Conservation (phyloP, 1,140 invertebrate genomes). For the Platyura marginata region DNA sequence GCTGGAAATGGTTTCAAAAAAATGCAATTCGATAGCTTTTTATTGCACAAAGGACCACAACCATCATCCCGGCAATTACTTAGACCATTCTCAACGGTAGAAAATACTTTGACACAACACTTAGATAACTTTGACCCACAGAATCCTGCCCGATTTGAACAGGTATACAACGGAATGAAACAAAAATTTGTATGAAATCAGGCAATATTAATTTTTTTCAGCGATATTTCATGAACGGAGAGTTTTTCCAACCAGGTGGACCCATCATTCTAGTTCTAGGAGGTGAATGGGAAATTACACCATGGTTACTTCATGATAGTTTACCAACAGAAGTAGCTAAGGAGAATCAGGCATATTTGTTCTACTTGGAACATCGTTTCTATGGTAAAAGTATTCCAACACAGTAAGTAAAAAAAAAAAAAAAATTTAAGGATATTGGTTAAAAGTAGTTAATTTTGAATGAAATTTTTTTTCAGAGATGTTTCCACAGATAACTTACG, state of each 20-base stretch:
- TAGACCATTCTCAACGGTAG: too few relatives aligned
- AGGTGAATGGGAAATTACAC: slow-evolving; percentile 37
- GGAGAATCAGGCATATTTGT: slow-evolving; percentile 35
- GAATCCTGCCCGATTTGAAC: slow-evolving; percentile 30
- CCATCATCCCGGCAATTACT: too few relatives aligned
- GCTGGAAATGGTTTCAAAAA: too few relatives aligned
- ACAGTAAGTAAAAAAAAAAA: slow-evolving; percentile 28
- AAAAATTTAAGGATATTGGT: too few relatives aligned
- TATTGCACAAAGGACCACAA: too few relatives aligned
- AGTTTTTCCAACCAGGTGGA: slow-evolving; percentile 27
- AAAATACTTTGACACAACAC: too few relatives aligned
- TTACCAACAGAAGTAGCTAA: slow-evolving; percentile 35
- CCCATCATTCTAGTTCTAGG: slow-evolving; percentile 56
- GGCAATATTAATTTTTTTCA: too few relatives aligned
- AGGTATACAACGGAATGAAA: too few relatives aligned
- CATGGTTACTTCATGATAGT: slow-evolving; percentile 25
- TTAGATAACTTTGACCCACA: slow-evolving; percentile 53
- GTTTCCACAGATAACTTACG: slow-evolving; percentile 34
- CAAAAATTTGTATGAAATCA: too few relatives aligned
- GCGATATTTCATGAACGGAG: slow-evolving; percentile 36
- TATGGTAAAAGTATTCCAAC: slow-evolving; percentile 62
- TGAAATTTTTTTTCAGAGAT: slow-evolving; percentile 19
- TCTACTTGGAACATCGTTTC: slow-evolving; percentile 60
- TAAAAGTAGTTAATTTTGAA: too few relatives aligned
- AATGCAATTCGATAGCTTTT: too few relatives aligned